Evolutionary conservation across 2,113 vertebrate species (phyloP), one percentile per base, ranked within the genome.

Genomic region (Alouatta palliata): DNA sequence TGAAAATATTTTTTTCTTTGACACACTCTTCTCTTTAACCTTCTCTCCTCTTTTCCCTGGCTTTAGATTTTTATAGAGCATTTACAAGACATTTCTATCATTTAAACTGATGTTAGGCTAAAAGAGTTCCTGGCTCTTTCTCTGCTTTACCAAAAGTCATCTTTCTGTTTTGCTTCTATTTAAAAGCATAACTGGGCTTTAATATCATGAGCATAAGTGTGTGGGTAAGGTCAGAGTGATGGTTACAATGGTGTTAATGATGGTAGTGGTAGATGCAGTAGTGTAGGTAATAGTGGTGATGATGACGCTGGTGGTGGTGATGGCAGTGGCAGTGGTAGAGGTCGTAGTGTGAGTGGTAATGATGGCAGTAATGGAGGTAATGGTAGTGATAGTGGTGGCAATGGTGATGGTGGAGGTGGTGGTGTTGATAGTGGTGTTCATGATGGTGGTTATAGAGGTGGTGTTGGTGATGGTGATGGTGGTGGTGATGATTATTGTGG

Each of bases 321-420:
- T 5, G 13, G 5, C 61, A 9, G 2, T 54, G 16, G 11, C 23
- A 30, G 8, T 71, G 49, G 1, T 58, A 43, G 14, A 35, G 12
- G 13, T 35, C 16, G 4, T n/a, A 3, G 2, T 17, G 9, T 7
- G 77, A 23, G 10, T 30, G 4, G 1, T 11, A 1, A 3, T 61
- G 6, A 14, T 54, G 32, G 13, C 17, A 40, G 21, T 47, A 47
- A 45, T 49, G 35, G 16, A 16, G 19, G 12, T 70, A 11, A 13
- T 47, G 2, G 9, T 43, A 13, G n/a, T n/a, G 3, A 9, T 56
- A 27, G 7, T 64, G 30, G 2, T 43, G 27, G 23, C 73, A 16
- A 0, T 12, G 21, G 0, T 70, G 30, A 0, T 35, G 7, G 8
- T 54, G 17, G 35, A 75, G 54, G 16, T 84, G 9, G 3, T 37